Base-by-base conservation (phyloP, 2,797 vertebrate genomes). In the Euphonia xanthogaster region DNA sequence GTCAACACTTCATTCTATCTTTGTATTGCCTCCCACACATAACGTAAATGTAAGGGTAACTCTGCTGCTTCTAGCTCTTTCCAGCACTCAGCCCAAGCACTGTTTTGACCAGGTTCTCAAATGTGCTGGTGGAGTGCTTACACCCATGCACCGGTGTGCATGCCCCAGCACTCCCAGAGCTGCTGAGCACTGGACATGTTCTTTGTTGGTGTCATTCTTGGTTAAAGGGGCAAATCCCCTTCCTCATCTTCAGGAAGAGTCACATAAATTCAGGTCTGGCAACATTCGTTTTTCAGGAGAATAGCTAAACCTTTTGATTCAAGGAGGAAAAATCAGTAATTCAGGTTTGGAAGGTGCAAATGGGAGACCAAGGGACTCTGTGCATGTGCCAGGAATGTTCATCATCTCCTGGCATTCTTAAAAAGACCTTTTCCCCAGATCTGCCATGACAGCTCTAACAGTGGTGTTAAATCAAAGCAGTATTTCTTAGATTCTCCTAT, bases 11-110 rank as follows among this genome's bases (percentile, higher is more conserved):
- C 31, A 22, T 62, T 33, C 31, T 31, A 35, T 68, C 60, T 92
- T 83, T 86, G 35, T 87, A 47, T 85, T 58, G 77, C 17, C 66
- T 80, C 93, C 92, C 75, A 95, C 92, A n/a, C 65, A 71, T 17
- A 53, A 70, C 9, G 22, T 30, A 57, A 28, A 73, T 44, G 42
- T 39, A 39, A 60, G 13, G 27, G 37, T 48, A 42, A 44, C 39
- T 60, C 42, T 73, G 37, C 72, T 60, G 16, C 60, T 89, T 88
- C 60, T 71, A 89, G 53, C 31, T 91, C 54, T 57, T 91, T 73
- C 48, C 42, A 45, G 42, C 50, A 30, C 1, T 2, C 47, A 66
- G 7, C 7, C 35, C 62, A 54, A 39, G n/a, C 18, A 24, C 3
- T 81, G 50, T 67, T 93, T 63, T 57, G 23, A 71, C 4, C 45